These are phyloP conservation scores for Champsocephalus esox DNA, from an alignment of 2,797 vertebrate species.

Conservation along the genomic window DNA sequence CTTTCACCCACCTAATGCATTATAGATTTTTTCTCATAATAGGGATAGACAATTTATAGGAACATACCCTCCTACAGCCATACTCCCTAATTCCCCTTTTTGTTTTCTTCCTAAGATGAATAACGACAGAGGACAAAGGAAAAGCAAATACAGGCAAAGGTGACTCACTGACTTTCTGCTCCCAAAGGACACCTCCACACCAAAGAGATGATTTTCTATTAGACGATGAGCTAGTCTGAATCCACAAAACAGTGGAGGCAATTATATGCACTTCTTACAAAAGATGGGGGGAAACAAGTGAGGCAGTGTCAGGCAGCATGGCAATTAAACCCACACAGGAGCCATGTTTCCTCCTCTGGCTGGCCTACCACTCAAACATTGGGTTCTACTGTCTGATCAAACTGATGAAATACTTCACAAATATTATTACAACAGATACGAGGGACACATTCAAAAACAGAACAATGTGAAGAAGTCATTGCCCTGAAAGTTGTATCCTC, in stretches of 20 bases:
- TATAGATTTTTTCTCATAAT: conserved; percentile 33
- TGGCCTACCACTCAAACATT: conserved; percentile 59
- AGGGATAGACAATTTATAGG: conserved; percentile 15
- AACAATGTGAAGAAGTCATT: conserved; percentile 58
- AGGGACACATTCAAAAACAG: conserved; percentile 24
- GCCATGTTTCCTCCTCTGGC: conserved; percentile 59
- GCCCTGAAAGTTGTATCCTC: conserved; percentile 54
- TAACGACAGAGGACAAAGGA: conserved; percentile 65
- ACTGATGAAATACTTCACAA: conserved; percentile 57
- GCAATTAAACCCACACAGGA: conserved; percentile 80
- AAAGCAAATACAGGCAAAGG: conserved; percentile 63
- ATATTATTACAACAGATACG: conserved; percentile 55
- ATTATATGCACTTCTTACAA: conserved; percentile 76
- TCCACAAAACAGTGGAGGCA: conserved; percentile 76
- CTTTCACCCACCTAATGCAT: conserved; percentile 14
- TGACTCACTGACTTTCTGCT: conserved; percentile 74
- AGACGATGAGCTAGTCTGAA: conserved; percentile 73
- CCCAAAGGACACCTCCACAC: conserved; percentile 75
- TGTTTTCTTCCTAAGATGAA: conserved; percentile 54
- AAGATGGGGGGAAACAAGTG: conserved; percentile 71
- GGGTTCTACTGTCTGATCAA: conserved; percentile 64
- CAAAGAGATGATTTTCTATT: conserved; percentile 77
- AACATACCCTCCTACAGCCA: conserved; percentile 6
- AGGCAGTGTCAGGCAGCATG: conserved; percentile 70
- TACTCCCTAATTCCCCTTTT: conserved; percentile 30